Evolutionary conservation across 1,140 invertebrate species (phyloP), one percentile per base, ranked within the genome.

Genomic region (Lordiphosa stackelbergi): DNA sequence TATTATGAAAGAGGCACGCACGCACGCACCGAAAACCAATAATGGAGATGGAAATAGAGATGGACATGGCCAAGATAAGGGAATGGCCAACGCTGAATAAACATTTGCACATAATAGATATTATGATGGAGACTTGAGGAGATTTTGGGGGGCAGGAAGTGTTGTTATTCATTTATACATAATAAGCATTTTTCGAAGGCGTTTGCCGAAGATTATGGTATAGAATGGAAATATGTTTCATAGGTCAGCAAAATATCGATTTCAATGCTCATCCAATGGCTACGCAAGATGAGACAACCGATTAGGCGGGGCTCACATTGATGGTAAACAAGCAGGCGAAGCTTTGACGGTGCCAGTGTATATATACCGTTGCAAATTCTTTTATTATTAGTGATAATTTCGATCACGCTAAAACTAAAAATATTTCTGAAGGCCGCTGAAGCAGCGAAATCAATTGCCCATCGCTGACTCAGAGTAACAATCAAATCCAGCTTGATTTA

Each of bases 81-180:
- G 68, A 73, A 70, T 59, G 66, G 63, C 48, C 62, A 49, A 58
- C 54, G 45, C 71, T 55, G 53, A 59, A 74, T 81, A 75, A 62
- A 81, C 75, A 81, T 79, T 81, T 71, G 56, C 73, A 79, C 75
- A 83, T 79, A 75, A 75, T 74, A 78, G 75, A 61, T 69, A 73
- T 73, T 54, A 69, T 61, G 69, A 59, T 53, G 19, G 41, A 24
- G 31, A 11, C 31, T 45, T 9, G 13, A 34, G 34, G 56, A 46
- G 36, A 34, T 54, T 38, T 79, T 58, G 62, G 62, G 45, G 47
- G 40, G 35, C 51, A 38, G 41, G 41, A 53, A 66, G 42, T 55
- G 63, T 57, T 53, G 28, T 31, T 31, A 55, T 53, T 60, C 40
- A 65, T 53, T 66, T 57, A 57, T 54, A 66, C 62, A 75, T 70